Conservation (phyloP, 2,113 vertebrate genomes). For the Oncorhynchus nerka region DNA sequence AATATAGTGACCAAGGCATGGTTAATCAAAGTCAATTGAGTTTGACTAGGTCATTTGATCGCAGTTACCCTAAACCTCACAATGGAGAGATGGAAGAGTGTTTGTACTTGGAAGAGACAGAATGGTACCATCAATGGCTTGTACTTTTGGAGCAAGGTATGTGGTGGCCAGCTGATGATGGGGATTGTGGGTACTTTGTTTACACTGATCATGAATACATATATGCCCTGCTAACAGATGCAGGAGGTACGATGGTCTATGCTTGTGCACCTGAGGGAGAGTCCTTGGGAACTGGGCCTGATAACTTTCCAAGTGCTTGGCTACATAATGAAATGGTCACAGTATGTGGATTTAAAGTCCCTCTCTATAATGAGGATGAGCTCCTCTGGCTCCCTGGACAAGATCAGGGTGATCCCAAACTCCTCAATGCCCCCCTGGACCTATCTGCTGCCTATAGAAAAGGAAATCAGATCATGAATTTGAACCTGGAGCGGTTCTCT, state of each 20-base stretch:
- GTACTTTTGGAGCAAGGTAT: conserved; percentile 85
- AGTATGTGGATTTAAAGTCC: conserved; percentile 88
- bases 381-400: conserved; percentile 84
- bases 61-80: conserved; percentile 69
- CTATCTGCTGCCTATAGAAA: conserved; percentile 85
- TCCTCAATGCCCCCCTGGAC: conserved; percentile 84
- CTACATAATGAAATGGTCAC: conserved; percentile 79
- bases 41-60: conserved; percentile 60
- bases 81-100: conserved; percentile 72
- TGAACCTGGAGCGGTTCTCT: conserved; percentile 87
- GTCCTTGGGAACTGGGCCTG: conserved; percentile 69
- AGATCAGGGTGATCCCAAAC: conserved; percentile 70
- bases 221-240: conserved; percentile 91
- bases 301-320: conserved; percentile 67
- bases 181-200: conserved; percentile 91
- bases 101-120: conserved; percentile 75
- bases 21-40: conserved; percentile 63
- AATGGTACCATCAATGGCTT: conserved; percentile 91
- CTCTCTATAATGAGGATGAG: conserved; percentile 84
- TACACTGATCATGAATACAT: conserved; percentile 91
- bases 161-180: conserved; percentile 94
- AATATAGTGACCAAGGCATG: conserved; percentile 55
- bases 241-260: conserved; percentile 86
- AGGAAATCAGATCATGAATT: conserved; percentile 83
- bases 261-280: conserved; percentile 82